These are phyloP conservation scores for Tachyglossus aculeatus DNA, from an alignment of 2,797 vertebrate genomes.

Conservation along the genomic window DNA sequence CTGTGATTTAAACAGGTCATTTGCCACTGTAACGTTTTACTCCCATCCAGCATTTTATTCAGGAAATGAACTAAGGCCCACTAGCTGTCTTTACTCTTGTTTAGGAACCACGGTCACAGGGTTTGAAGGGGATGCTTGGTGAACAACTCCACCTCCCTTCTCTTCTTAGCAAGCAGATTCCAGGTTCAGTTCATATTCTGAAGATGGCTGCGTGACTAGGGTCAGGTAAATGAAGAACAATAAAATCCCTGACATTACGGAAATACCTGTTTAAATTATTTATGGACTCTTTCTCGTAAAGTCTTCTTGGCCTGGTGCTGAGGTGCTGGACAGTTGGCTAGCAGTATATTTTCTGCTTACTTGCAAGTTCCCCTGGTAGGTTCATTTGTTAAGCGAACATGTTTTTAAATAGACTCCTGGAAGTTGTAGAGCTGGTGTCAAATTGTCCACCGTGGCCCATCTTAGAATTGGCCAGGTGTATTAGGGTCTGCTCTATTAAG, in stretches of 20 bases:
- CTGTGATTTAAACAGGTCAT: neutral
- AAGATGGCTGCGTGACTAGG: neutral
- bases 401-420: neutral
- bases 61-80: no score
- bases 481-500: neutral
- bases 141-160: neutral
- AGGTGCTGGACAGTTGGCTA: neutral
- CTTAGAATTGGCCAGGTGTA: neutral
- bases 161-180: neutral
- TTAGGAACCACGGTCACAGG: neutral
- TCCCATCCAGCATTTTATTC: no score
- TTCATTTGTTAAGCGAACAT: slow-evolving; percentile 9
- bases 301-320: neutral
- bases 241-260: slow-evolving; percentile 18
- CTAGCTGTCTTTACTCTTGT: no score
- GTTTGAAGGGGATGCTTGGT: neutral
- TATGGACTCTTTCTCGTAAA: neutral
- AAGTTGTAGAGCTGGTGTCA: neutral
- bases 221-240: neutral
- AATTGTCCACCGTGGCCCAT: accelerated
- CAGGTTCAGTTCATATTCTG: neutral
- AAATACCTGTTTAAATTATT: slow-evolving; percentile 15
- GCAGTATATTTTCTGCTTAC: neutral
- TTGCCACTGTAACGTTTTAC: neutral
- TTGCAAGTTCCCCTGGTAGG: neutral